These are phyloP conservation scores for Phaetusa simplex DNA, from an alignment of 2,113 vertebrate genomes.

Conservation along the genomic window DNA sequence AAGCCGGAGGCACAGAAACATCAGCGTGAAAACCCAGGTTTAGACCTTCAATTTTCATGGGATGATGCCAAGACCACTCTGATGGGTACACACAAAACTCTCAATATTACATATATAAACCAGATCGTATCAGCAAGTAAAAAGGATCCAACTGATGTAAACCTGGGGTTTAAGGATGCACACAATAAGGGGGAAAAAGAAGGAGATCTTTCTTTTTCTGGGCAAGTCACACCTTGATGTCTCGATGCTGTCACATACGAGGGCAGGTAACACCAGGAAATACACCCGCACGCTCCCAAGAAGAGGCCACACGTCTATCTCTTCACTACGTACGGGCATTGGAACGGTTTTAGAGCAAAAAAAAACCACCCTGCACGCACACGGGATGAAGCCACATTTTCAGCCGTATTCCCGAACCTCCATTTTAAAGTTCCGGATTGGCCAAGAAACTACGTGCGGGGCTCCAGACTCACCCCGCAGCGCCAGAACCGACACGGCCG, in stretches of 20 bases:
- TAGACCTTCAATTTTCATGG: background rate
- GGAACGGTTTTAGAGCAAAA: background rate
- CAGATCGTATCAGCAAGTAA: background rate
- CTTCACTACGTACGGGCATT: rapidly evolving
- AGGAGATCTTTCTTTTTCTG: background rate
- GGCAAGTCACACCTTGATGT: background rate
- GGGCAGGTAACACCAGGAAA: background rate
- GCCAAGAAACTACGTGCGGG: background rate
- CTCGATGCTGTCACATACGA: background rate
- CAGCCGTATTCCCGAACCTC: background rate
- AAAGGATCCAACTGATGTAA: background rate
- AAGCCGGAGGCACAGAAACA: rapidly evolving
- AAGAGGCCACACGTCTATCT: background rate
- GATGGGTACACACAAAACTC: background rate
- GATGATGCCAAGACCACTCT: background rate
- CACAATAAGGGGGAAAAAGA: rapidly evolving
- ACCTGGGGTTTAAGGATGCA: background rate
- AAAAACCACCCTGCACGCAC: background rate
- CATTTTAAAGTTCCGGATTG: background rate
- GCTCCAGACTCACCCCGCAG: background rate
- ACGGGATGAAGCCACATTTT: rapidly evolving
- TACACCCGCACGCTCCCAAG: rapidly evolving
- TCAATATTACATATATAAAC: rapidly evolving
- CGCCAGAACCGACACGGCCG: rapidly evolving
- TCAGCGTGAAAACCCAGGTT: background rate